Evolutionary conservation across 2,797 vertebrate genomes (phyloP), one percentile per base, ranked within the genome.

Genomic region (Schizopygopsis malacanthus): DNA sequence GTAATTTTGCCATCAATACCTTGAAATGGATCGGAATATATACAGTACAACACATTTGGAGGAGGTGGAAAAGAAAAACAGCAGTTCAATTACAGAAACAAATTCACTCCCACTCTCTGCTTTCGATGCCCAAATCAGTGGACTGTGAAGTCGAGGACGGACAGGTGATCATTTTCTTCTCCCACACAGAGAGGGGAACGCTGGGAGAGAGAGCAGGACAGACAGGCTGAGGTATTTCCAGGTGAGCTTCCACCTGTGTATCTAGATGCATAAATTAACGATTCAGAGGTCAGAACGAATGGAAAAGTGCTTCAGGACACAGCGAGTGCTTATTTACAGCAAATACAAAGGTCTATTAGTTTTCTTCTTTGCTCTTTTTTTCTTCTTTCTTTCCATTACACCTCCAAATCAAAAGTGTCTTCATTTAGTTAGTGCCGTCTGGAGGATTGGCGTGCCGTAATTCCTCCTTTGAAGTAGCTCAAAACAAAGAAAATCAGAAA

Each of bases 311-410:
- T 95, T 88, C 87, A 92, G 92, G 91, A 95, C 93, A 95, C 91
- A 91, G 90, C 92, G 91, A 94, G 94, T 93, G 79, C 85, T 91
- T 95, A 95, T 96, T 87, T 96, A 96, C 95, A 96, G 95, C 95
- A 63, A 93, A 91, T 92, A 92, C 86, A 91, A 89, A 92, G 85
- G 81, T 83, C 83, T 89, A 77, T 88, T 76, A 82, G 45, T 79
- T 86, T 61, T 84, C 47, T 15, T 87, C n/a, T 81, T 81, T 84
- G 52, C 54, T 85, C 63, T 85, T 72, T 84, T 85, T 87, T 65
- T 78, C 76, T 83, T 79, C n/a, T 86, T 82, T 87, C 76, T 84
- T 89, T 76, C 54, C 81, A 56, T 71, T 63, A 80, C 16, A 79
- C 71, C 84, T 78, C 86, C 28, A 67, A 69, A 82, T 89, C 87